Conservation (phyloP, 2,797 vertebrate genomes). For the Novumbra hubbsi region DNA sequence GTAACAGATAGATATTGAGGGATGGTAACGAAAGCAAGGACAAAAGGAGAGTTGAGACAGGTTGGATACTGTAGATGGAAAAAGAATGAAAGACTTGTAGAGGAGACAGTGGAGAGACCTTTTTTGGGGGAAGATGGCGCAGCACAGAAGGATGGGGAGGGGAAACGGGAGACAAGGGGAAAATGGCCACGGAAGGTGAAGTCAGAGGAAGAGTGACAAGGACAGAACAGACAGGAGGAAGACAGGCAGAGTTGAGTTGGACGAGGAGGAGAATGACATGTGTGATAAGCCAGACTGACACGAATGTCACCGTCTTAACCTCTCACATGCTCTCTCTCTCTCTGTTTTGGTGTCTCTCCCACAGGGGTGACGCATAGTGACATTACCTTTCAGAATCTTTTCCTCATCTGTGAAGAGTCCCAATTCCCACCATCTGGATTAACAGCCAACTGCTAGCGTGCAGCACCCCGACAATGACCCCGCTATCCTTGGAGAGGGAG, state of each 20-base stretch:
- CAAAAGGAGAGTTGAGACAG: constrained; percentile 16
- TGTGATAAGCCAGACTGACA: constrained; percentile 71
- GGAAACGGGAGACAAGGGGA: constrained; percentile 34
- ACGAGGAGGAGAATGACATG: constrained; percentile 61
- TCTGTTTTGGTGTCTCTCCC: neutral
- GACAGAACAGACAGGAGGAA: constrained; percentile 63
- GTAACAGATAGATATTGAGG: neutral
- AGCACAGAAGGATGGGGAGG: neutral
- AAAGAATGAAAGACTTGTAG: constrained; percentile 51
- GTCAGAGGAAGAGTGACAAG: constrained; percentile 64
- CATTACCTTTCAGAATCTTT: neutral
- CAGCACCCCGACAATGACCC: neutral
- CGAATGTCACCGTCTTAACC: constrained; percentile 70
- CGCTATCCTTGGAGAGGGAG: neutral
- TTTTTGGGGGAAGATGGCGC: neutral
- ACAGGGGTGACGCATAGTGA: neutral
- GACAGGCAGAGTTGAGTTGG: constrained; percentile 62
- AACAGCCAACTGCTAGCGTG: neutral
- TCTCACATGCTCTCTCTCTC: constrained; percentile 56
- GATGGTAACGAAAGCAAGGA: neutral
- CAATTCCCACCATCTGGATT: neutral
- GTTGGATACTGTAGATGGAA: neutral
- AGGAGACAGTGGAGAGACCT: neutral
- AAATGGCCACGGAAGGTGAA: constrained; percentile 53
- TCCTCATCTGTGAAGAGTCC: neutral